A percentile compares a stretch with the other conserved stretches of the same genome.
Evolutionary conservation across 2,797 vertebrate species (phyloP).

Genomic region (Alca torda): DNA sequence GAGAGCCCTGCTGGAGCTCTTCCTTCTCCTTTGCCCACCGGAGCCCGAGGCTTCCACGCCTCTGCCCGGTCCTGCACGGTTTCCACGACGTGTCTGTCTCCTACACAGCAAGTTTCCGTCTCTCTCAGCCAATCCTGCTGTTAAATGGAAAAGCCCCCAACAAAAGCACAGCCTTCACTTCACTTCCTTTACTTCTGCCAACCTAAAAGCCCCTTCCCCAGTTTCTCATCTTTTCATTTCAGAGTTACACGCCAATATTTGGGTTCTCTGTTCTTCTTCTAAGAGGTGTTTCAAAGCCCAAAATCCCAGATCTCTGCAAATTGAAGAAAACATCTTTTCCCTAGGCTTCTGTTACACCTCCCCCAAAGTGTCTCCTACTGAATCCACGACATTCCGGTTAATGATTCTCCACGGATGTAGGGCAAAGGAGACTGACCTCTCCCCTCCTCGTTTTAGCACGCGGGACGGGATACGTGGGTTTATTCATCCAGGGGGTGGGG

Average conservation of each 20-base stretch:
- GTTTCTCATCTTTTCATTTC: background rate
- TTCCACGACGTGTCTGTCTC: background rate
- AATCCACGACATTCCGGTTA: background rate
- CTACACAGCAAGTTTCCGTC: background rate
- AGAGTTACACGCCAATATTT: background rate
- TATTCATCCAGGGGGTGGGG: too few species aligned
- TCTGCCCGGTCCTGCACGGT: background rate
- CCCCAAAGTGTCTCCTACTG: background rate
- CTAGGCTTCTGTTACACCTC: background rate
- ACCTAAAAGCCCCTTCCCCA: background rate
- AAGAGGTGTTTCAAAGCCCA: background rate
- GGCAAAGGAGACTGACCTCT: background rate
- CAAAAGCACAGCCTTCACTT: background rate
- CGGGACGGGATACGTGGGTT: background rate
- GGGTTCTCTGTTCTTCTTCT: background rate
- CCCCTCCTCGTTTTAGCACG: background rate
- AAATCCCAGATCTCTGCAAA: background rate
- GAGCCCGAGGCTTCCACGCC: background rate
- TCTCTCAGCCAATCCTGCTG: background rate
- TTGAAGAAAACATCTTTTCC: background rate
- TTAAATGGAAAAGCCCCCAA: background rate
- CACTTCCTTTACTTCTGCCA: background rate
- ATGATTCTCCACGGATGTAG: rapidly evolving
- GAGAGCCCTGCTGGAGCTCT: background rate
- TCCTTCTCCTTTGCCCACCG: background rate